Evolutionary conservation across 1,140 invertebrate species (phyloP), one percentile per base, ranked within the genome.

Genomic region (Xylocopa sonorina): DNA sequence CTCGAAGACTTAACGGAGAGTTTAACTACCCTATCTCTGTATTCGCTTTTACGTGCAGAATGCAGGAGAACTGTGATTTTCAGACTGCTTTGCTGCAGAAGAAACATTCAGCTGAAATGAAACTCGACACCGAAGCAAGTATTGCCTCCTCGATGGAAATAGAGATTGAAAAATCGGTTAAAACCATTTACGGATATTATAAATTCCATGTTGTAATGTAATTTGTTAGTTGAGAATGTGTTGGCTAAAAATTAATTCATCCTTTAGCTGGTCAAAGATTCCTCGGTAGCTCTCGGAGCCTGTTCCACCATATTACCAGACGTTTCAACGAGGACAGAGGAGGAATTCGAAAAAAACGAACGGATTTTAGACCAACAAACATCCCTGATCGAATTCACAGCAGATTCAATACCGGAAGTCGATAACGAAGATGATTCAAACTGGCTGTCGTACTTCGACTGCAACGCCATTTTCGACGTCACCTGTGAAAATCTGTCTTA

Each of bases 401-500:
- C 38, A 3, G 41, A 50, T 0, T 24, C 57, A 9, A 67, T 74
- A 48, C 51, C 32, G n/a, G 60, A 64, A 58, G 27, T n/a, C 0
- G 53, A 71, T 2, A 41, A 41, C 46, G 66, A 60, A 3, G 68
- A 63, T 10, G 64, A 43, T 2, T 43, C n/a, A 0, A 46, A 43
- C 38, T 74, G 60, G 57, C 32, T 69, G 66, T 77, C 66, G 14
- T 60, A 71, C 6, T 48, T 48, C 34, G 77, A 83, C 27, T 66
- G 50, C 27, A 67, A 72, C 60, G 16, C 53, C 4, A 60, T 60
- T 3, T 67, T 75, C n/a, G 64, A 83, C 34, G 66, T 60, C 1
- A 74, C 57, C 51, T 34, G 43, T 2, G 74, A 82, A 21, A 72
- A 78, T 73, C 6, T 66, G 12, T 73, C 74, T 12, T 73, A 83